phyloP scores from a whole-genome alignment of 2,113 vertebrate species.

The Agelaius phoeniceus region DNA sequence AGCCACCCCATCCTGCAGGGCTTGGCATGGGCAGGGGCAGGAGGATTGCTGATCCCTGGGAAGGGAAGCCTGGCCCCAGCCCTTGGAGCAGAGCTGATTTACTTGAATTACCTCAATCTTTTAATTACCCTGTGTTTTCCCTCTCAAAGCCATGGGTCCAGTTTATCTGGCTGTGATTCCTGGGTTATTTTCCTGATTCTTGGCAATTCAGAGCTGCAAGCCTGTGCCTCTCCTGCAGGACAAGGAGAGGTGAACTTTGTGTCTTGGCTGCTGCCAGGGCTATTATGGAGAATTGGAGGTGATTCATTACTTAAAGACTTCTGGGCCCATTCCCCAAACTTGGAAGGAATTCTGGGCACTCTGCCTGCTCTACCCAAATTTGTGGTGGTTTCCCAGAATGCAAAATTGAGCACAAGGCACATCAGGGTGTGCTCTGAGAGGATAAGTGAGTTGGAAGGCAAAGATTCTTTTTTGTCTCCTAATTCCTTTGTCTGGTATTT shows the following conservation, averaged over 20 bases:
- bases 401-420: neutral
- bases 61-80: neutral
- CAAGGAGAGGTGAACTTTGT: constrained; percentile 58
- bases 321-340: constrained; percentile 51
- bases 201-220: constrained; percentile 33
- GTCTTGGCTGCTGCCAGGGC: constrained; percentile 42
- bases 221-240: constrained; percentile 40
- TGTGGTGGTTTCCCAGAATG: constrained; percentile 35
- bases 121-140: constrained; percentile 28
- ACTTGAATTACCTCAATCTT: constrained; percentile 40
- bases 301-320: constrained; percentile 52
- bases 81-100: neutral
- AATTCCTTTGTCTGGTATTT: neutral
- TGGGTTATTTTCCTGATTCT: constrained; percentile 7
- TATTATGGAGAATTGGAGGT: constrained; percentile 49
- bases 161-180: constrained; percentile 35
- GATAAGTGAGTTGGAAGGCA: neutral
- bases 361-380: neutral
- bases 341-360: constrained; percentile 26
- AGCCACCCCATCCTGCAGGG: neutral
- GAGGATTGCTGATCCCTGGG: neutral
- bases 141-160: constrained; percentile 34
- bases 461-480: neutral
- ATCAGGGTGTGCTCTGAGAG: neutral
- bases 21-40: neutral